Base-by-base conservation (phyloP, 2,797 vertebrate genomes). In the Acanthopagrus latus region DNA sequence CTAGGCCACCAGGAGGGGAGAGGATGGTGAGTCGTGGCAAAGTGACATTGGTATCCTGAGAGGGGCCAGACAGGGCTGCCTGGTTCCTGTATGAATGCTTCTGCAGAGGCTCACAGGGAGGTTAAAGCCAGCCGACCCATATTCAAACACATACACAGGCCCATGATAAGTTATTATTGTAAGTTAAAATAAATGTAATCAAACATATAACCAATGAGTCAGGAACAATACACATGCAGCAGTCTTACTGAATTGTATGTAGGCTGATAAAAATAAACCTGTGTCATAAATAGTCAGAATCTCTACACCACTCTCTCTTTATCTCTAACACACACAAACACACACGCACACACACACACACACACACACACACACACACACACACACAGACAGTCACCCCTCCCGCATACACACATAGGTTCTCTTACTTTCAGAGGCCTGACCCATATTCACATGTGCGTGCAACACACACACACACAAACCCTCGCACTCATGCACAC, bases 1-100 rank as follows among this genome's bases (percentile, higher is more conserved):
- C 89, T 93, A 93, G 94, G 92, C 87, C 93, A 93, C 72, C 78
- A 72, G 76, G 87, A 89, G 82, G 80, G 65, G 83, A 83, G 78
- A 67, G 86, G 72, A 87, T 79, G 87, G 84, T 12, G 82, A 85
- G 86, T 81, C 54, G 72, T 78, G 90, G 83, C 84, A 88, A 77
- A 86, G 91, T 93, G 89, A 94, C 93, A 92, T 93, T 94, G 93
- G 93, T 89, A 89, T 88, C 81, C 89, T 86, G 81, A 74, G 88
- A 88, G 88, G 81, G 74, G 74, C n/a, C 64, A 85, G 81, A 83
- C 80, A 52, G 77, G 71, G 75, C 64, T 17, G 38, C 70, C 38
- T 27, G 70, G 47, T 70, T 80, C 44, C 66, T 83, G 81, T 78
- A 65, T 73, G 69, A 85, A 71, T 58, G 85, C 54, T 57, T 75